Evolutionary conservation across 2,113 vertebrate species (phyloP), one percentile per base, ranked within the genome.

Genomic region (Cichladusa arquata): DNA sequence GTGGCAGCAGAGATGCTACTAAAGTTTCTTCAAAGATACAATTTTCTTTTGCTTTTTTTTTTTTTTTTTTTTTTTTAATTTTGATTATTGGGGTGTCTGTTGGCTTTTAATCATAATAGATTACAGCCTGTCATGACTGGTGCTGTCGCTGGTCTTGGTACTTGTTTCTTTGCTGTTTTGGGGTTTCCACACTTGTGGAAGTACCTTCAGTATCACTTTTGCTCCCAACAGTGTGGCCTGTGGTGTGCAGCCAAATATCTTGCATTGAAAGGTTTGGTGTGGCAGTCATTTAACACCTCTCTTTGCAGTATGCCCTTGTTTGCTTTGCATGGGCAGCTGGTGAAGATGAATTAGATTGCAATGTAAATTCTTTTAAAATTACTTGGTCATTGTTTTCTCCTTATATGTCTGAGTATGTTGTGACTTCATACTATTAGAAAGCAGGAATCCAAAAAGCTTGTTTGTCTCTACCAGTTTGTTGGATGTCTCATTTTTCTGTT

Each of bases 211-310:
- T 25, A 53, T 73, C 7, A 6, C 44, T 71, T 91, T 67, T 86
- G 23, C 24, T 20, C 33, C 18, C 22, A 50, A 1, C 5, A 29
- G 22, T 24, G 33, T 51, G 66, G n/a, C 15, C 47, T 73, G 9
- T 45, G 51, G 26, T 12, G 26, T 80, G 36, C 60, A 81, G 33
- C 42, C 47, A 40, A 36, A 20, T 54, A 9, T 53, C 72, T 58
- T 0, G 0, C 5, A 2, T 83, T 78, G 48, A 57, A 13, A 61
- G 15, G 8, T 65, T 82, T 3, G 2, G 4, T 38, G 29, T 51
- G 48, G 16, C 50, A 64, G 58, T 74, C 9, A 14, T 66, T 78
- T 90, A 45, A 54, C 11, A 47, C 5, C 6, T 74, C 5, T 61
- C 29, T 62, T 40, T 93, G 62, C 29, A 36, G 8, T 66, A 10